Base-by-base conservation (phyloP, 2,797 vertebrate species). In the Phrynocephalus vlangalii region DNA sequence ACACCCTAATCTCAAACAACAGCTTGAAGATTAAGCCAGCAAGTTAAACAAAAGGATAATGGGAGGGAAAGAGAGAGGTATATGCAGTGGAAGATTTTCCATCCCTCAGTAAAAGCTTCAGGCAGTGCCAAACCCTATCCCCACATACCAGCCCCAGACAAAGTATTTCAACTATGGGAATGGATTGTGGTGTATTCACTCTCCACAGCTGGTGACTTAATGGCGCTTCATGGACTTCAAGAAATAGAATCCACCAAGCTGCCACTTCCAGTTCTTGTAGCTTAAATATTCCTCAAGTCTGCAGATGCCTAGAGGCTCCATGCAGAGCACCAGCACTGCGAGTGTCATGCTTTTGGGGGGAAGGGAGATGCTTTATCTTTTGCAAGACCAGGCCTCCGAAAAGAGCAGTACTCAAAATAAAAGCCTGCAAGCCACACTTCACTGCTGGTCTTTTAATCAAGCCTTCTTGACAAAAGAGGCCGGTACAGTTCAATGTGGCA, bases 171-270 rank as follows among this genome's bases (percentile, higher is more conserved):
- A 28, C 26, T 83, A 38, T 85, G 85, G 18, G n/a, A 9, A 75
- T 67, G 86, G 81, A 90, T 94, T 91, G 91, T 66, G 79, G 28
- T 90, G 90, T 92, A 91, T 88, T 79, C 86, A 79, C 76, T 89
- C 91, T 85, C 92, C 84, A 84, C 91, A 92, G 80, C 52, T 77
- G 82, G 85, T 10, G 0, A 88, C 87, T 68, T 91, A 50, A 82
- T 84, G 86, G 60, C 87, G 83, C 87, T 92, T 86, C 80, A 70
- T 30, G 24, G 86, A 71, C 79, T 91, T 91, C 26, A 91, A 90
- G 89, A 93, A 92, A 93, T 81, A 88, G 0, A 66, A 94, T 85
- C 87, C 91, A 91, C 71, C 81, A 92, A 91, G 87, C 82, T 90
- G 87, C 85, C 89, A 87, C 83, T 92, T 94, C 82, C 73, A 82